phyloP scores from a whole-genome alignment of 2,888 invertebrate genomes.

The Morpho deidamia region DNA sequence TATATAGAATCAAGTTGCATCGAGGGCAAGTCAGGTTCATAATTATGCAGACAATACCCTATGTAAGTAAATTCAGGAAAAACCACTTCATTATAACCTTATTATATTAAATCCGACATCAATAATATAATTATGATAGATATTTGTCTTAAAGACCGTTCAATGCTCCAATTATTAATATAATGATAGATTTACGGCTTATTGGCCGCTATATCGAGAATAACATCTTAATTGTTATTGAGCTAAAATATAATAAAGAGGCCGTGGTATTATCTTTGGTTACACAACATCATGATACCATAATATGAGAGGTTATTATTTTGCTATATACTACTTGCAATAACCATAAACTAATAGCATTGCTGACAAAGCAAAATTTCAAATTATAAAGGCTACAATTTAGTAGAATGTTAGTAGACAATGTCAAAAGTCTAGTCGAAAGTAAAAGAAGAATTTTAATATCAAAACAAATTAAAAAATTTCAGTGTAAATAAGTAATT shows the following conservation, averaged over 20 bases:
- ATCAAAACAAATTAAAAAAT: too few species aligned
- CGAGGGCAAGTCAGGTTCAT: too few species aligned
- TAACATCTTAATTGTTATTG: constrained; percentile 62
- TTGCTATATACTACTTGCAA: too few species aligned
- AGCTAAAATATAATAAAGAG: constrained; percentile 39
- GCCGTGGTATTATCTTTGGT: constrained; percentile 16
- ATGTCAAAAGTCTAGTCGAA: too few species aligned
- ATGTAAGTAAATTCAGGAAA: neutral
- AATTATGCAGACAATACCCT: too few species aligned
- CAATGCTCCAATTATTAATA: constrained; percentile 8
- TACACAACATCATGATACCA: constrained; percentile 1
- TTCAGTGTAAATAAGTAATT: too few species aligned
- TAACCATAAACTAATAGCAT: too few species aligned
- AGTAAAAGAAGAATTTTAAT: too few species aligned
- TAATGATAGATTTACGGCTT: constrained; percentile 13
- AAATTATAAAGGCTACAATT: too few species aligned
- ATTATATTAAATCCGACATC: constrained; percentile 1
- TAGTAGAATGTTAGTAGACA: too few species aligned
- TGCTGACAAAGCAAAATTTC: too few species aligned
- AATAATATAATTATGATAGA: constrained; percentile 7
- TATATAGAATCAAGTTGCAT: too few species aligned
- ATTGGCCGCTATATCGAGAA: constrained; percentile 37
- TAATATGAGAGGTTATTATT: neutral
- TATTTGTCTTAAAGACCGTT: constrained; percentile 6
- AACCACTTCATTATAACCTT: neutral